A percentile compares a stretch with the other conserved stretches of the same genome.
Conservation (phyloP, 2,888 invertebrate species). For the Mythimna vitellina region DNA sequence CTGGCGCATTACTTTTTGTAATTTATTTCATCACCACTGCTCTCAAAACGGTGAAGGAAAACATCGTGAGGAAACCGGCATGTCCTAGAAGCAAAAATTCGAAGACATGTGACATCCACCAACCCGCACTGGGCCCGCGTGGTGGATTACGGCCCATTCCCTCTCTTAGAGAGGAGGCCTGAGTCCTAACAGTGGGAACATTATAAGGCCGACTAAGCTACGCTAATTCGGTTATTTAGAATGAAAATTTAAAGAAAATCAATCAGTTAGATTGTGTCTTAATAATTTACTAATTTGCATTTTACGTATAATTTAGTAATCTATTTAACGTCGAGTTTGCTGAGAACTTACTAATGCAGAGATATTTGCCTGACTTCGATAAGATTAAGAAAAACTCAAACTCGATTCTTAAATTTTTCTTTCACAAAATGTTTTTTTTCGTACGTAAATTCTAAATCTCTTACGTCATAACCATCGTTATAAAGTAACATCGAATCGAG, state of each 20-base stretch:
- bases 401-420: not conserved
- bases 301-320: slow-evolving; percentile 35
- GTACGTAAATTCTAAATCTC: slow-evolving; percentile 4
- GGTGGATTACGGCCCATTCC: too few species aligned
- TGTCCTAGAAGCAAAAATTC: too few species aligned
- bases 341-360: slow-evolving; percentile 9
- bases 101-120: too few species aligned
- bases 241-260: slow-evolving; percentile 20
- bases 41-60: too few species aligned
- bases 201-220: too few species aligned
- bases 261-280: slow-evolving; percentile 28
- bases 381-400: slow-evolving; percentile 1
- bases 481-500: slow-evolving; percentile 32
- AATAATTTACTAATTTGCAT: slow-evolving; percentile 22
- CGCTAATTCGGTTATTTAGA: too few species aligned
- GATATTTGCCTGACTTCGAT: slow-evolving; percentile 28
- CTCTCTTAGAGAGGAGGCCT: too few species aligned
- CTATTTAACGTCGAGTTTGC: slow-evolving; percentile 2
- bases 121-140: too few species aligned
- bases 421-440: not conserved
- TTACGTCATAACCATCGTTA: slow-evolving; percentile 18
- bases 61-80: too few species aligned
- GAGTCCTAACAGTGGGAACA: too few species aligned
- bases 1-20: too few species aligned
- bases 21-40: too few species aligned